A percentile compares a stretch with the other conserved stretches of the same genome.
Conservation (phyloP, 2,797 vertebrate species). For the Prionace glauca region DNA sequence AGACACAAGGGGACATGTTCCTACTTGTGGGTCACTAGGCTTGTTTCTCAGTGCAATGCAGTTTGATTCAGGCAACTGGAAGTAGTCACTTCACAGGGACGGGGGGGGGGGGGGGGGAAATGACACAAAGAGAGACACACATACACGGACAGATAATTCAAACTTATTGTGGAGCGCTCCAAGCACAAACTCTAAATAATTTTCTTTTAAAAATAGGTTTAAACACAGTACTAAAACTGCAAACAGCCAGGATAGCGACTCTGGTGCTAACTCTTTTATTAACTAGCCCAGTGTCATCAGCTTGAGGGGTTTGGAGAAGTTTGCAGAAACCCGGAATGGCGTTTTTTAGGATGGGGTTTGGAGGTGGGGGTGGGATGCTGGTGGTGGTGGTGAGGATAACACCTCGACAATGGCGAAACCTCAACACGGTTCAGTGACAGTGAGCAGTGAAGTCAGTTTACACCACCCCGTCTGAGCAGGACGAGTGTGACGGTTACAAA, state of each 20-base stretch:
- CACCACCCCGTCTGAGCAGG: no score
- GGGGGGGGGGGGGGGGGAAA: no score
- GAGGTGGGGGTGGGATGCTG: neutral
- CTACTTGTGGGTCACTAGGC: neutral
- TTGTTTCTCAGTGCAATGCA: neutral
- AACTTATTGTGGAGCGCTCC: neutral
- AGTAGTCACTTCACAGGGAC: no score
- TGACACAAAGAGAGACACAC: no score
- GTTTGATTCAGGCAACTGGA: neutral
- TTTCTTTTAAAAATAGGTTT: neutral
- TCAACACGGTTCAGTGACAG: neutral
- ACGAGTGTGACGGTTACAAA: neutral
- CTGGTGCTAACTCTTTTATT: neutral
- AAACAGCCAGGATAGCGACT: neutral
- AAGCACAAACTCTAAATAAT: no score
- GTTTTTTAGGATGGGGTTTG: neutral
- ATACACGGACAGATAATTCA: neutral
- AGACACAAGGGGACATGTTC: neutral
- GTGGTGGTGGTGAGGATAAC: no score
- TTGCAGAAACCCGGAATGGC: neutral
- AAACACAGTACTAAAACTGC: neutral
- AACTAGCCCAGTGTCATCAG: neutral
- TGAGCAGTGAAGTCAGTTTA: neutral
- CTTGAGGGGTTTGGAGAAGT: neutral
- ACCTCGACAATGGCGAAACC: no score